These are phyloP conservation scores for Tipula vernalis DNA, from an alignment of 2,888 invertebrate genomes.

Conservation along the genomic window DNA sequence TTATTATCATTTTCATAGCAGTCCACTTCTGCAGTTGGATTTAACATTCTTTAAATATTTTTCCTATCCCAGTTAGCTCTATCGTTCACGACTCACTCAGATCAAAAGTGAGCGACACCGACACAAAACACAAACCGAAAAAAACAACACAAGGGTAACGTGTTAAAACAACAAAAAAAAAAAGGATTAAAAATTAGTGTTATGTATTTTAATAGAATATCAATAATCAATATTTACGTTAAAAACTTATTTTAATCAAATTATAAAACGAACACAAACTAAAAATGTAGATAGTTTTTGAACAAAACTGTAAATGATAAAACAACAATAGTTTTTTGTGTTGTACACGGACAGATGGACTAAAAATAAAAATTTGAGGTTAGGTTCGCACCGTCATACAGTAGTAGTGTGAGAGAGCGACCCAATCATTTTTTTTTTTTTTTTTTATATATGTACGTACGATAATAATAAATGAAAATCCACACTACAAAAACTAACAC, in stretches of 20 bases:
- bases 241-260: background rate
- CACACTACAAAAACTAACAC: background rate
- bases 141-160: background rate
- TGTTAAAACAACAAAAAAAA: background rate
- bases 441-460: background rate
- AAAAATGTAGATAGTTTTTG: background rate
- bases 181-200: background rate
- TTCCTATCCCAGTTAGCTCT: background rate
- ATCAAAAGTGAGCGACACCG: background rate
- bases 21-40: background rate
- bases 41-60: background rate
- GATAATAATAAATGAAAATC: background rate
- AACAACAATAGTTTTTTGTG: background rate
- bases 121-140: background rate
- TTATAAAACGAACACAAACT: background rate
- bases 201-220: background rate
- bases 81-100: background rate
- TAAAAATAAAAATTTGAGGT: background rate
- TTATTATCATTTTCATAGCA: background rate
- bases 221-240: background rate
- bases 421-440: background rate
- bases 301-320: background rate
- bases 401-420: background rate
- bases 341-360: background rate
- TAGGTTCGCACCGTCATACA: background rate